Evolutionary conservation across 2,113 vertebrate genomes (phyloP).

Genomic region (Himantopus leucocephalus): DNA sequence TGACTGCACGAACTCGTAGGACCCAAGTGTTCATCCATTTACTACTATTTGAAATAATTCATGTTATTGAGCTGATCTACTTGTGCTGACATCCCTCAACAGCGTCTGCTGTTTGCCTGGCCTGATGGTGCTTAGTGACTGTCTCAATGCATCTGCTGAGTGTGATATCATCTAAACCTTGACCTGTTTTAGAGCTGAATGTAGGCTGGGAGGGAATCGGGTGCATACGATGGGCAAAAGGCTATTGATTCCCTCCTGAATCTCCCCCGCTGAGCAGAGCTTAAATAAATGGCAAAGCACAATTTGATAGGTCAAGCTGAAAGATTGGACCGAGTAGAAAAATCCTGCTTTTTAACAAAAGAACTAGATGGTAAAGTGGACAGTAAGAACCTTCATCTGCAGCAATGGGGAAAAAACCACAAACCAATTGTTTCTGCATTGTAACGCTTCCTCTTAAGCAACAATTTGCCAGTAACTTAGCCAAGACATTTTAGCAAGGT

Average conservation of each 20-base stretch:
- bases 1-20: neutral
- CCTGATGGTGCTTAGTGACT: neutral
- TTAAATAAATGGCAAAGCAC: neutral
- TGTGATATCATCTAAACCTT: neutral
- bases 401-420: neutral
- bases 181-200: neutral
- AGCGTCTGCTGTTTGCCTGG: neutral
- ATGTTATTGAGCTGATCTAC: neutral
- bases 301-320: neutral
- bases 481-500: neutral
- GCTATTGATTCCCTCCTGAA: neutral
- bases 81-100: neutral
- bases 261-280: neutral
- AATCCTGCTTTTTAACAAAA: neutral
- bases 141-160: neutral
- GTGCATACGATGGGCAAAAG: neutral
- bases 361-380: neutral
- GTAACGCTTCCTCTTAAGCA: conserved; percentile 30
- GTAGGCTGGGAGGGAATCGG: neutral
- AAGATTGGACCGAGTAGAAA: neutral
- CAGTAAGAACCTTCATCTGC: neutral
- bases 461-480: neutral
- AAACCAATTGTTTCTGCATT: neutral
- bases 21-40: neutral
- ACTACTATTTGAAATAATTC: neutral